Conservation (phyloP, 1,140 invertebrate species). For the Zaprionus nigranus region DNA sequence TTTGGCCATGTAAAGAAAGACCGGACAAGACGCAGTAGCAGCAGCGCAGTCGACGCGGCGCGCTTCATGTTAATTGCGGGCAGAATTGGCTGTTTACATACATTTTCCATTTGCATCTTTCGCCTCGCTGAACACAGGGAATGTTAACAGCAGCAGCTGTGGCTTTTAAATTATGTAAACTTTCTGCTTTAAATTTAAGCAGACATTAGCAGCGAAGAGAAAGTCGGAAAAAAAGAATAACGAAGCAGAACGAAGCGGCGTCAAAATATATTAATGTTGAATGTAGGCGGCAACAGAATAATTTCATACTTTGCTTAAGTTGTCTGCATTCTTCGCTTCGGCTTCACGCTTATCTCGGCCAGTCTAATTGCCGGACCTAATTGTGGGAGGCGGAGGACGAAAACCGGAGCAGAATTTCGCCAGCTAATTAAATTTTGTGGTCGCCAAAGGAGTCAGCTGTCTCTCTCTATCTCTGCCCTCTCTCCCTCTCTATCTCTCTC, state of each 20-base stretch:
- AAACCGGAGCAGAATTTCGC: slow-evolving; percentile 9
- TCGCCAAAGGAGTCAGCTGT: slow-evolving; percentile 20
- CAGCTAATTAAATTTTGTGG: slow-evolving; percentile 63
- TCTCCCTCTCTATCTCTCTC: not conserved
- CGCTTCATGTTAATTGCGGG: not conserved
- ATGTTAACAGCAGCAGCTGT: slow-evolving; percentile 3
- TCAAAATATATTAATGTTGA: slow-evolving; percentile 10
- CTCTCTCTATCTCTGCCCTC: slow-evolving; percentile 6
- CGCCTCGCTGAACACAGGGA: not conserved
- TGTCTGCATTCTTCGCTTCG: slow-evolving; percentile 23
- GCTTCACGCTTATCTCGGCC: slow-evolving; percentile 29
- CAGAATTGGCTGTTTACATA: slow-evolving; percentile 3
- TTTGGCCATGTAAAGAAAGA: not conserved
- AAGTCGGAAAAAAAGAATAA: not conserved
- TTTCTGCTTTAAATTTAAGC: slow-evolving; percentile 3
- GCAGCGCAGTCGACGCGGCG: not conserved
- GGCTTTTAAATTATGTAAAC: slow-evolving; percentile 2
- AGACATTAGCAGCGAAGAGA: not conserved
- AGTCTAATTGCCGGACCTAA: slow-evolving; percentile 38
- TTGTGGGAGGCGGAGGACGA: not conserved
- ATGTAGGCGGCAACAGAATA: not conserved
- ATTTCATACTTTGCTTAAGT: slow-evolving; percentile 28
- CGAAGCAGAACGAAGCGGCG: slow-evolving; percentile 2
- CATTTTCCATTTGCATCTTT: not conserved
- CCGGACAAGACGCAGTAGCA: not conserved